Base-by-base conservation (phyloP, 2,888 invertebrate genomes). In the Ormyrus pomaceus region DNA sequence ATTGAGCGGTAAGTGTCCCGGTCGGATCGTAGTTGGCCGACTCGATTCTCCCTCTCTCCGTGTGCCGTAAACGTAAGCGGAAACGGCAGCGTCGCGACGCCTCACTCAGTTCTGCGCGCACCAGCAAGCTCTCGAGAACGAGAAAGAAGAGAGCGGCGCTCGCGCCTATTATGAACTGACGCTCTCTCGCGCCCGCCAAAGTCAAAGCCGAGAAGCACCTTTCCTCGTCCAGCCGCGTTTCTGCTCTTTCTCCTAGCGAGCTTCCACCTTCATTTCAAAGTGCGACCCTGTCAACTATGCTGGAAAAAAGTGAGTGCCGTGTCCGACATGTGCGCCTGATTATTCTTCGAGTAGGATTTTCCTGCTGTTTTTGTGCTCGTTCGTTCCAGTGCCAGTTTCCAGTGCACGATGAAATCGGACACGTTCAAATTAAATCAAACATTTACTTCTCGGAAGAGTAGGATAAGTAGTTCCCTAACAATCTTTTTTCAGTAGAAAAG, bases 241-340 rank as follows among this genome's bases (percentile, higher is more conserved):
- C 79, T 72, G 83, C 73, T 82, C 83, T 82, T 58, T 83, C 80
- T 82, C 77, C 77, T 59, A 80, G 81, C 64, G 61, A 82, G 73
- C 34, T 34, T 77, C 45, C 59, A 9, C 9, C 11, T 62, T 62
- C 62, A 1, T 46, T 62, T 71, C 34, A 61, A 71, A 71, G 71
- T 71, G 71, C 34, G 34, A 19, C 56, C 5, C 8, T n/a, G 10
- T 58, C 5, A 46, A n/a, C 55, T 64, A 90, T 90, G 90, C 83
- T 90, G 83, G 88, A 90, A 79, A 89, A 89, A 87, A 89, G 90
- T 90, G 89, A 89, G 90, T 89, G 88, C 19, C 64, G 56, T 50
- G 51, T 55, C 68, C 46, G 48, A 46, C 6, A 6, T 11, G 46
- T 48, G 11, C 10, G 6, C 62, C 2, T 10, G 34, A 3, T 34